Evolutionary conservation across 1,140 invertebrate species (phyloP), one percentile per base, ranked within the genome.

Genomic region (Sminthurides bifidus): DNA sequence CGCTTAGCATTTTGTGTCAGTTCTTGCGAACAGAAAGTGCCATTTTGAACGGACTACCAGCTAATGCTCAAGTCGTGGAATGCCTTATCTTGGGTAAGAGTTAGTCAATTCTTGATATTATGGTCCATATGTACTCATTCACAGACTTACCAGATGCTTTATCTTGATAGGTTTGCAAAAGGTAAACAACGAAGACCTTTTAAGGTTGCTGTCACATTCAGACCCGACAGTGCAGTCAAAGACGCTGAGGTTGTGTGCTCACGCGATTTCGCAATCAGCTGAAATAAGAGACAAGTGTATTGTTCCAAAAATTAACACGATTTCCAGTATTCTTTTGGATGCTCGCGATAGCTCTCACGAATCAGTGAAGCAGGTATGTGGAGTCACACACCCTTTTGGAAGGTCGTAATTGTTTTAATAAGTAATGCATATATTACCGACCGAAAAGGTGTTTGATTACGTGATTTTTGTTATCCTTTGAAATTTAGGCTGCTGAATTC

Each of bases 31-130:
- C n/a, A n/a, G n/a, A n/a, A n/a, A n/a, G n/a, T n/a, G n/a, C n/a
- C n/a, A n/a, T n/a, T n/a, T 66, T 89, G 6, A 76, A 83, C 58
- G 79, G 79, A 48, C 69, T 81, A 6, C 82, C 85, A 0, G 82
- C 85, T 66, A 84, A 86, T 66, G 77, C 77, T 0, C 79, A 81
- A 53, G 73, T 87, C 0, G 79, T 88, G 0, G 82, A 85, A 65
- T 78, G 79, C 60, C 78, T 88, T 52, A 66, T 85, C 0, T 76
- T 81, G 40, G 72, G 74, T 58, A 43, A 56, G 19, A 49, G 45
- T 12, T 51, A 45, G n/a, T n/a, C 35, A 44, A 52, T 52, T 41
- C n/a, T 41, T 24, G 8, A 43, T 10, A 59, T 3, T 15, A 29
- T 6, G 5, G 12, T 41, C 19, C 17, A 35, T n/a, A 24, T 31